Evolutionary conservation across 2,888 invertebrate species (phyloP).

Genomic region (Stramonita haemastoma): DNA sequence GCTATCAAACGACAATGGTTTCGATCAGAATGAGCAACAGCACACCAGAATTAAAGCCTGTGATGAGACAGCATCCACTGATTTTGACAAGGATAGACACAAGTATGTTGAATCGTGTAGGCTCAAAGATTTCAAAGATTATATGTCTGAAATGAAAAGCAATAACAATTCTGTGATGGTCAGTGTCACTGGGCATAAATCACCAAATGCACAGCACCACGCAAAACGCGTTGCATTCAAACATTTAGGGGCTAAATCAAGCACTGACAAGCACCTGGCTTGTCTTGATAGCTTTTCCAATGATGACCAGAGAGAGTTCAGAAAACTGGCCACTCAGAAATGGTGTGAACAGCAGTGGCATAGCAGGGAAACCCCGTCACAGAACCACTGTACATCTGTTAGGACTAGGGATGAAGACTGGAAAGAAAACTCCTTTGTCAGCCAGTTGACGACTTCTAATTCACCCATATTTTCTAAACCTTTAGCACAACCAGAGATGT

Average conservation of each 20-base stretch:
- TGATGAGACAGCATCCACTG: background rate
- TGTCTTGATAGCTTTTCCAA: background rate
- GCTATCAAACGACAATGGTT: background rate
- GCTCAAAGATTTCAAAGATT: background rate
- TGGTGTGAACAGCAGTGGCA: constrained; percentile 7
- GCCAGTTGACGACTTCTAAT: too few species aligned
- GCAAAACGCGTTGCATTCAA: too few species aligned
- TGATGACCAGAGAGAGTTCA: constrained; percentile 8
- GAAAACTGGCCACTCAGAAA: background rate
- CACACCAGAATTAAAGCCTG: background rate
- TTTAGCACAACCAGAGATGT: too few species aligned
- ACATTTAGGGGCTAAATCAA: too few species aligned
- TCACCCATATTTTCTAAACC: too few species aligned
- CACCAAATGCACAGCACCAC: too few species aligned
- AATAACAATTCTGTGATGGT: background rate
- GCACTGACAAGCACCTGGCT: background rate
- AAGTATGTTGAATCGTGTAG: background rate
- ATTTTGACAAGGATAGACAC: background rate
- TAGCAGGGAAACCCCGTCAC: background rate
- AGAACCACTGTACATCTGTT: background rate
- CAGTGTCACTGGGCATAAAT: too few species aligned
- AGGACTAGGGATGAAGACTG: background rate
- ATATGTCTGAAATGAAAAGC: background rate
- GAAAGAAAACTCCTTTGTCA: too few species aligned
- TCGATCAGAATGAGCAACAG: background rate